phyloP scores from a whole-genome alignment of 2,797 vertebrate genomes.

The Varecia variegata region DNA sequence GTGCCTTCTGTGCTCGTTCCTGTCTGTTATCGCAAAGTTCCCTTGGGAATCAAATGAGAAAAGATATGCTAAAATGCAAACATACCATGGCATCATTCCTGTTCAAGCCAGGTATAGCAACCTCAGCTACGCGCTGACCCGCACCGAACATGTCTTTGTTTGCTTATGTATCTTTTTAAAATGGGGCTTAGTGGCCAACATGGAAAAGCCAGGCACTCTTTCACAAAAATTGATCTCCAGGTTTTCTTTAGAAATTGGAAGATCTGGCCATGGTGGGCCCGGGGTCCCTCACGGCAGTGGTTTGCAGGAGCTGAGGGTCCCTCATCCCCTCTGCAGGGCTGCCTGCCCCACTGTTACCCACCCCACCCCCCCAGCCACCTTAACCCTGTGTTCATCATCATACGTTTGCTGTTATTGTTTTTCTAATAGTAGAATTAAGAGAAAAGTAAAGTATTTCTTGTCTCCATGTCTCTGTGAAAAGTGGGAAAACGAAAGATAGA shows the following conservation, averaged over 20 bases:
- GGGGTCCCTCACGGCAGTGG: rapidly evolving
- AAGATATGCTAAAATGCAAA: background rate
- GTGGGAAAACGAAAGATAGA: slow-evolving; percentile 78
- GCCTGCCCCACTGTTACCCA: background rate
- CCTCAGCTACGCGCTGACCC: background rate
- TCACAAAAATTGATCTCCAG: background rate
- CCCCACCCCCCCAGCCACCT: background rate
- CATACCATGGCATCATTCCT: background rate
- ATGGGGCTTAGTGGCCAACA: background rate
- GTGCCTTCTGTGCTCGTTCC: background rate
- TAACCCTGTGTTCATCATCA: background rate
- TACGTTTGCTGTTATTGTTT: background rate
- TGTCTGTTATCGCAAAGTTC: background rate
- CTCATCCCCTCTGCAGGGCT: rapidly evolving
- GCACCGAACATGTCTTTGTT: background rate
- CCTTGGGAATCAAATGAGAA: background rate
- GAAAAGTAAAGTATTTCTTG: background rate
- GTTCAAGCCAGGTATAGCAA: background rate
- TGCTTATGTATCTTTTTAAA: background rate
- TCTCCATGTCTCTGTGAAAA: slow-evolving; percentile 24
- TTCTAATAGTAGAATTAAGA: background rate
- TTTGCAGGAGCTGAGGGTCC: background rate
- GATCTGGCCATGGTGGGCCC: rapidly evolving
- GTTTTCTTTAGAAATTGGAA: background rate
- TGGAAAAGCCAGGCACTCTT: background rate